A percentile compares a stretch with the other conserved stretches of the same genome.
Evolutionary conservation across 2,888 invertebrate species (phyloP).

Genomic region (Caradrina clavipalpis): DNA sequence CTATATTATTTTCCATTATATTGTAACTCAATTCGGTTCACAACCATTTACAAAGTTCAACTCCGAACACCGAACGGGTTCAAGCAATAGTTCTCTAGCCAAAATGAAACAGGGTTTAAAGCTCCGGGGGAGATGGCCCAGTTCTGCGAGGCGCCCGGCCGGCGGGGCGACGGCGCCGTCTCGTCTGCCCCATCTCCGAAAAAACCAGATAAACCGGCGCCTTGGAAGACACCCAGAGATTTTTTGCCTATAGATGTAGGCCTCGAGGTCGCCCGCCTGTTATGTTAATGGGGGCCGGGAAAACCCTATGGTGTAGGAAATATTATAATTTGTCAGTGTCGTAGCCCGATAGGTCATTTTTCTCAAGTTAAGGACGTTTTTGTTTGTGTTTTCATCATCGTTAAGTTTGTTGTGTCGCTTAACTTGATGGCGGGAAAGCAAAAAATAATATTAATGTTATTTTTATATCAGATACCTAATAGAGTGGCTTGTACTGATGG

Average conservation of each 20-base stretch:
- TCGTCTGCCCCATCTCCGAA: constrained; percentile 82
- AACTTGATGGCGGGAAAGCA: constrained; percentile 40
- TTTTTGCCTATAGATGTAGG: constrained; percentile 87
- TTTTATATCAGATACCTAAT: background rate
- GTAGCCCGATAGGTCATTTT: constrained; percentile 76
- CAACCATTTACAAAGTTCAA: constrained; percentile 58
- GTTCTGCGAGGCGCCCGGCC: constrained; percentile 75
- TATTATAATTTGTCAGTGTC: constrained; percentile 87
- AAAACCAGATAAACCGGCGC: constrained; percentile 76
- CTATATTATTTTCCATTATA: constrained; percentile 17
- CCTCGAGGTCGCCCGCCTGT: constrained; percentile 84
- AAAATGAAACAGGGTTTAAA: constrained; percentile 56
- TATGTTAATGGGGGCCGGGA: constrained; percentile 86
- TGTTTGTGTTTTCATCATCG: constrained; percentile 55
- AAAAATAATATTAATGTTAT: constrained; percentile 9
- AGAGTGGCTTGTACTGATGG: background rate
- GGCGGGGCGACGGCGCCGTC: constrained; percentile 86
- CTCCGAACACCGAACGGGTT: constrained; percentile 30
- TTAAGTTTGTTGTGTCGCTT: constrained; percentile 42
- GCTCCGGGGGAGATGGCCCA: constrained; percentile 59
- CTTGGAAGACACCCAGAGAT: constrained; percentile 88
- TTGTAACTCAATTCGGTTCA: constrained; percentile 36
- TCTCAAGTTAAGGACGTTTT: constrained; percentile 67
- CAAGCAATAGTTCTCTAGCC: constrained; percentile 44
- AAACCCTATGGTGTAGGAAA: constrained; percentile 83